These are phyloP conservation scores for Ceratina australensis DNA, from an alignment of 1,140 invertebrate species.

Conservation along the genomic window DNA sequence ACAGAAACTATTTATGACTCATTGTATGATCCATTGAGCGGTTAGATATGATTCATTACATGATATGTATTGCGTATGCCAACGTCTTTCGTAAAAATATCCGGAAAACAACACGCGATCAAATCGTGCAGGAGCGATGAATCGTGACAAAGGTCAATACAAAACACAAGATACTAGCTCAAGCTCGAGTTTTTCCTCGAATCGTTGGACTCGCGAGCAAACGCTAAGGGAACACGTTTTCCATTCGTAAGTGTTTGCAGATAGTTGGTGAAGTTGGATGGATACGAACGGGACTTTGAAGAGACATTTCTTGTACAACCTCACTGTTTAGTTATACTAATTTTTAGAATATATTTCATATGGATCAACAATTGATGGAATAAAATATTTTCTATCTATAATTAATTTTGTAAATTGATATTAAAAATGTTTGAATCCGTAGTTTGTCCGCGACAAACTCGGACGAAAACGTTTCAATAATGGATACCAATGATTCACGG, in stretches of 20 bases:
- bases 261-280: constrained; percentile 30
- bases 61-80: too few species aligned
- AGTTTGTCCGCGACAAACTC: too few species aligned
- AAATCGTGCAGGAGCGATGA: not conserved
- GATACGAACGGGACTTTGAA: not conserved
- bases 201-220: constrained; percentile 13
- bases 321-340: constrained; percentile 29
- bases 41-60: too few species aligned
- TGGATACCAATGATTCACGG: not conserved
- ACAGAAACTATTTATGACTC: too few species aligned
- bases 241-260: constrained; percentile 25
- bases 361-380: too few species aligned
- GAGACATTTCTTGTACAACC: not conserved
- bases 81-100: too few species aligned
- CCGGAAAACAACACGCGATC: too few species aligned
- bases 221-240: constrained; percentile 23
- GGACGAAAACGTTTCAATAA: constrained; percentile 1
- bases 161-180: constrained; percentile 1
- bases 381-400: too few species aligned
- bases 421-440: too few species aligned
- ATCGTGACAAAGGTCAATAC: not conserved
- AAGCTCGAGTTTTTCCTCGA: constrained; percentile 28
- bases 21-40: too few species aligned
- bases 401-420: too few species aligned
- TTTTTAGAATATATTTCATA: not conserved